Evolutionary conservation across 2,888 invertebrate genomes (phyloP).

Genomic region (Apotomis betuletana): DNA sequence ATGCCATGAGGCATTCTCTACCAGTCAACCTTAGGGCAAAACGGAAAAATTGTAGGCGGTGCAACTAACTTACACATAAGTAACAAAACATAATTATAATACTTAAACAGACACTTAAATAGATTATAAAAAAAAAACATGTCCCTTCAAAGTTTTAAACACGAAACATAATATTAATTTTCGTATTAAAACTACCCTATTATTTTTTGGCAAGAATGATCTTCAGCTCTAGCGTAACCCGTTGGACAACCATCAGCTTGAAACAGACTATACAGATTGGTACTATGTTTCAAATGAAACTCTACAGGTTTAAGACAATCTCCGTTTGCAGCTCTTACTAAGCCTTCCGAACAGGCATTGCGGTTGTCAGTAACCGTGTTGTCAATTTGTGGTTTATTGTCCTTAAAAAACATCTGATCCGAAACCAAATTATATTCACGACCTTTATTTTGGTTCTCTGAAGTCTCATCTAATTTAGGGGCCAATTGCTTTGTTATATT

Average conservation of each 20-base stretch:
- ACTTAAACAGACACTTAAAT: no score
- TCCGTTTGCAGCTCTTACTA: slow-evolving; percentile 21
- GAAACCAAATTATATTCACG: slow-evolving; percentile 16
- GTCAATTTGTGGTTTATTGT: not conserved
- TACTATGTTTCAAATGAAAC: not conserved
- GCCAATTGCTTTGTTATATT: not conserved
- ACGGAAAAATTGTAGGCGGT: no score
- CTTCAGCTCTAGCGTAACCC: slow-evolving; percentile 15
- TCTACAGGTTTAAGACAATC: slow-evolving; percentile 11
- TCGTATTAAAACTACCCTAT: not conserved
- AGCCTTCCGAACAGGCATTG: slow-evolving; percentile 3
- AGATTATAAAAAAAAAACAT: no score
- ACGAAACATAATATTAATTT: no score
- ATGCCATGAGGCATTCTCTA: no score
- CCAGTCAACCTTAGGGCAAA: no score
- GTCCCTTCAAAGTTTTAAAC: no score
- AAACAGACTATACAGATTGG: slow-evolving; percentile 1
- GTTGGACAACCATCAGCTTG: slow-evolving; percentile 14
- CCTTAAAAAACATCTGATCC: slow-evolving; percentile 24
- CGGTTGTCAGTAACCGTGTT: not conserved
- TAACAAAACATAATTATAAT: no score
- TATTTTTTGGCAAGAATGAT: slow-evolving; percentile 26
- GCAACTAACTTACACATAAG: no score
- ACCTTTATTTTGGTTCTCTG: not conserved
- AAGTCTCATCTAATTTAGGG: not conserved